These are phyloP conservation scores for Exephanes ischioxanthus DNA, from an alignment of 2,888 invertebrate species.

Conservation along the genomic window DNA sequence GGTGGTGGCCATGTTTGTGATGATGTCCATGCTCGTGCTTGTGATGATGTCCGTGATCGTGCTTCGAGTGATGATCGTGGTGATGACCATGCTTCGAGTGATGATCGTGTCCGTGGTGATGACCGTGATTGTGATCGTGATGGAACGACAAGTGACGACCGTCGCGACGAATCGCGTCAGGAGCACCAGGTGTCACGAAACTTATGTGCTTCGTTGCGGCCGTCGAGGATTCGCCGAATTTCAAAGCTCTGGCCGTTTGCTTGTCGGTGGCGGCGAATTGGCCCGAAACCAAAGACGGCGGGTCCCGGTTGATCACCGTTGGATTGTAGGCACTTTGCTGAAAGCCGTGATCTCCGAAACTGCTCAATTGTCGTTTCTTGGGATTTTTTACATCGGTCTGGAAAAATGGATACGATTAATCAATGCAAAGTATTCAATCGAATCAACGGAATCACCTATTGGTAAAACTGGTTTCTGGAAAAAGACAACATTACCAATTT, in stretches of 20 bases:
- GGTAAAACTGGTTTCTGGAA: neutral
- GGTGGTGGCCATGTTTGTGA: slow-evolving; percentile 72
- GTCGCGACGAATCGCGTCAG: slow-evolving; percentile 53
- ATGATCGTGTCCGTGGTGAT: slow-evolving; percentile 72
- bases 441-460: neutral
- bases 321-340: slow-evolving; percentile 43
- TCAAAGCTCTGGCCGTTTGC: slow-evolving; percentile 52
- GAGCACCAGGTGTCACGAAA: slow-evolving; percentile 53
- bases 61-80: slow-evolving; percentile 68
- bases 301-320: slow-evolving; percentile 38
- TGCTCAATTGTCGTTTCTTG: slow-evolving; percentile 76
- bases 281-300: slow-evolving; percentile 41
- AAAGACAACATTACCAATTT: slow-evolving; percentile 28
- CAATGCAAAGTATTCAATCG: neutral
- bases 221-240: slow-evolving; percentile 8
- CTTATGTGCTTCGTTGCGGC: slow-evolving; percentile 48
- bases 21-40: slow-evolving; percentile 75
- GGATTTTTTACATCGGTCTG: slow-evolving; percentile 67
- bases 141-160: slow-evolving; percentile 70
- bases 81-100: slow-evolving; percentile 66
- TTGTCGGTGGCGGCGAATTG: slow-evolving; percentile 55
- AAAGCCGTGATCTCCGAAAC: slow-evolving; percentile 65
- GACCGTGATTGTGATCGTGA: slow-evolving; percentile 69
- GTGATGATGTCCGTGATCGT: slow-evolving; percentile 76
- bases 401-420: neutral